Evolutionary conservation across 1,140 invertebrate genomes (phyloP).

Genomic region (Lepidurus couesii): DNA sequence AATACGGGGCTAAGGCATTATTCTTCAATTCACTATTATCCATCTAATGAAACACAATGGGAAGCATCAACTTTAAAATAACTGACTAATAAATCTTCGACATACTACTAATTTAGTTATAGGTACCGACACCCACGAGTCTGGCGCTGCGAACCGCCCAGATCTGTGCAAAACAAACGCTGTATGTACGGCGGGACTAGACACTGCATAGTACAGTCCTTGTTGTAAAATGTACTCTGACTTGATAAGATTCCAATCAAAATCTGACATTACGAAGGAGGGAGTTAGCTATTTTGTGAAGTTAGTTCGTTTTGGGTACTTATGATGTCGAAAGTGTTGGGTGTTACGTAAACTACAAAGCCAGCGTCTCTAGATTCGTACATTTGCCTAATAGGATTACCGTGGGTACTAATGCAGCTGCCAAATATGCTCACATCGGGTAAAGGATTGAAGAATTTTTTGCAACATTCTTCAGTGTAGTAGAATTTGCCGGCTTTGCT

Average conservation of each 20-base stretch:
- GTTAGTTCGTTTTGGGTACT: neutral
- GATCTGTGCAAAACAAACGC: neutral
- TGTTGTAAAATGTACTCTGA: neutral
- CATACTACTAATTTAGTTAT: neutral
- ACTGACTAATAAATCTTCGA: neutral
- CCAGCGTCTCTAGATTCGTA: slow-evolving; percentile 4
- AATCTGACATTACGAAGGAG: neutral
- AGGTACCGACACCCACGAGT: neutral
- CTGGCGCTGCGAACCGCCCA: slow-evolving; percentile 13
- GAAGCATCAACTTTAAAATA: neutral
- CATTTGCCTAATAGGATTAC: neutral
- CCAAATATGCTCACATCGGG: neutral
- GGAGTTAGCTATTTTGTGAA: neutral
- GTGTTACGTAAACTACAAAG: slow-evolving; percentile 11
- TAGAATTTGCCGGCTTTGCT: neutral
- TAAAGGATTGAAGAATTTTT: neutral
- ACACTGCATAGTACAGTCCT: slow-evolving; percentile 29
- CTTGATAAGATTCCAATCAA: slow-evolving; percentile 26
- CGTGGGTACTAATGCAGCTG: neutral
- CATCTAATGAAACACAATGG: neutral
- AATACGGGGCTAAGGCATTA: neutral
- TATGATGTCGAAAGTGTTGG: neutral
- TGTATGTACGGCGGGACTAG: slow-evolving; percentile 7
- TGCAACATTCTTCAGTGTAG: slow-evolving; percentile 25
- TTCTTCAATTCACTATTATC: neutral